Evolutionary conservation across 2,113 vertebrate species (phyloP).

Genomic region (Holacanthus passer): DNA sequence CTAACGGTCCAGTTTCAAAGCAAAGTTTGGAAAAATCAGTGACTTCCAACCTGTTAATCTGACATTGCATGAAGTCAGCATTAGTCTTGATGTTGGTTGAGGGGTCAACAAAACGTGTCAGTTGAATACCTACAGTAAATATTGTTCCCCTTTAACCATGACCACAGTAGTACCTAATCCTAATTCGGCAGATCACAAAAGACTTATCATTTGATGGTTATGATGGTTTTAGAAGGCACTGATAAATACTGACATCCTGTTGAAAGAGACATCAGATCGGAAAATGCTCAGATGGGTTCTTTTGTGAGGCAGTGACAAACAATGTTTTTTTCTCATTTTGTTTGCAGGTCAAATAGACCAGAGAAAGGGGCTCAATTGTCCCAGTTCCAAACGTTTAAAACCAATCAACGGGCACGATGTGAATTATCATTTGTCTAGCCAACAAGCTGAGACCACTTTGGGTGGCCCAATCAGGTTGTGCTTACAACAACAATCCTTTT

Average conservation of each 20-base stretch:
- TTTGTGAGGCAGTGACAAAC: not conserved
- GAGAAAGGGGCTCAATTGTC: not conserved
- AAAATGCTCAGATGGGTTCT: not conserved
- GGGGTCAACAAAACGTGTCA: not conserved
- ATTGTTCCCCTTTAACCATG: not conserved
- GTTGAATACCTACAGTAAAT: not conserved
- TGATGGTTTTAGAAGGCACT: not conserved
- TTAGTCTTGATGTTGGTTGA: not conserved
- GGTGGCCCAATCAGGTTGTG: constrained; percentile 1
- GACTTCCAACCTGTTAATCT: not conserved
- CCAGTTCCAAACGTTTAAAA: not conserved
- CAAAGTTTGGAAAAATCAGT: not conserved
- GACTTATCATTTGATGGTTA: not conserved
- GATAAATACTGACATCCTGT: not conserved
- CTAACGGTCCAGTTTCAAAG: no score
- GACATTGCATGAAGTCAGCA: not conserved
- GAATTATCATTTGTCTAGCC: constrained; percentile 17
- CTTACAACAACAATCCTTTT: constrained; percentile 1
- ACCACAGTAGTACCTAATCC: not conserved
- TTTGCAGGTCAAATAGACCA: not conserved
- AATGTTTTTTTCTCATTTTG: constrained; percentile 10
- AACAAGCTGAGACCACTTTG: not conserved
- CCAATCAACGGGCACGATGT: constrained; percentile 21
- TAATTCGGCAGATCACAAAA: not conserved
- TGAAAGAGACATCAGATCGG: not conserved